phyloP scores from a whole-genome alignment of 2,113 vertebrate genomes.

The Cheirogaleus medius region DNA sequence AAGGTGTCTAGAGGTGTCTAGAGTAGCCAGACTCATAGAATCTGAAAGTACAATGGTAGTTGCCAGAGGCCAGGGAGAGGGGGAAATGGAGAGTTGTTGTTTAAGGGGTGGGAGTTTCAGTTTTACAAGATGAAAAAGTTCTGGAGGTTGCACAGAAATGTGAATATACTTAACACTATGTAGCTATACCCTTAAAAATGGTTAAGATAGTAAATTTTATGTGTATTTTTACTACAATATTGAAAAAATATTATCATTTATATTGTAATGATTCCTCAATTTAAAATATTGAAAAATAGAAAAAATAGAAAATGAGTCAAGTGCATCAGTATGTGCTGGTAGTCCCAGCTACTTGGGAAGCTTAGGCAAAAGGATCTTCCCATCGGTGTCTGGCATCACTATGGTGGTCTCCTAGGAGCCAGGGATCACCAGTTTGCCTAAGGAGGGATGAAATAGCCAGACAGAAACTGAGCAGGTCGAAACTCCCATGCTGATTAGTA shows the following conservation, averaged over 20 bases:
- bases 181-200: neutral
- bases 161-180: neutral
- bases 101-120: neutral
- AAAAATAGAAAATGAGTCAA: neutral
- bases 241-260: neutral
- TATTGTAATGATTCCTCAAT: neutral
- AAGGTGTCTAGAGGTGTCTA: neutral
- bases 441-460: neutral
- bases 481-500: neutral
- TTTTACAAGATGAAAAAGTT: neutral
- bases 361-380: neutral
- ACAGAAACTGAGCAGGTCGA: neutral
- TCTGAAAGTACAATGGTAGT: neutral
- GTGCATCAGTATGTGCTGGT: neutral
- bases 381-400: neutral
- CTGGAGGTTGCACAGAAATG: neutral
- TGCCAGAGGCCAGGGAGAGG: neutral
- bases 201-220: neutral
- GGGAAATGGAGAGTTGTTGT: neutral
- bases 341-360: neutral
- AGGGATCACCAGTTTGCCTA: neutral
- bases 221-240: neutral
- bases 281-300: neutral
- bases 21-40: neutral
- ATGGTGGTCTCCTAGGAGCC: neutral